These are phyloP conservation scores for Drosophila varians DNA, from an alignment of 1,140 invertebrate species.

Conservation along the genomic window DNA sequence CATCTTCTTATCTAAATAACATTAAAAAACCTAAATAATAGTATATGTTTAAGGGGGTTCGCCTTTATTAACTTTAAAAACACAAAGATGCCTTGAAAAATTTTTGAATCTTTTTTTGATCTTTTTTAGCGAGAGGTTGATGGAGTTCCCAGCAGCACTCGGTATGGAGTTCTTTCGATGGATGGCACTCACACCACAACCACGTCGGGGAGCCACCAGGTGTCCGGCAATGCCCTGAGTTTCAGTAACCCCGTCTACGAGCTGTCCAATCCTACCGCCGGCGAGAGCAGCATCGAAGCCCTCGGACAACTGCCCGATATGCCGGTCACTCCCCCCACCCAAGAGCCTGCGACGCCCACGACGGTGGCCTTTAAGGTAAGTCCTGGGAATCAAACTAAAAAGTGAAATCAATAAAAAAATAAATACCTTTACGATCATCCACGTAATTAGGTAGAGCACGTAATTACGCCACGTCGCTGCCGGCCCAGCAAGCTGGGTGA, in stretches of 20 bases:
- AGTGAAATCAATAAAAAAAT: neutral
- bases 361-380: slow-evolving; percentile 86
- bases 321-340: slow-evolving; percentile 67
- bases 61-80: no score
- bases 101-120: neutral
- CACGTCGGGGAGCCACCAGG: slow-evolving; percentile 29
- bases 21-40: no score
- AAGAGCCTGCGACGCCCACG: slow-evolving; percentile 74
- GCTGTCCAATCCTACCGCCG: slow-evolving; percentile 86
- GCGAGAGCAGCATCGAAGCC: slow-evolving; percentile 83
- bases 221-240: slow-evolving; percentile 61
- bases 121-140: slow-evolving; percentile 80
- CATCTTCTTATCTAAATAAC: no score
- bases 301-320: slow-evolving; percentile 78
- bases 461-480: slow-evolving; percentile 87
- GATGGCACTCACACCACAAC: slow-evolving; percentile 83
- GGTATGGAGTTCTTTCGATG: slow-evolving; percentile 78
- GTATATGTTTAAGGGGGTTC: no score
- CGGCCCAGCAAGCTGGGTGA: slow-evolving; percentile 81
- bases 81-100: no score
- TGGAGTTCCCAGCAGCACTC: slow-evolving; percentile 54
- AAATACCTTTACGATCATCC: neutral
- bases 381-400: neutral
- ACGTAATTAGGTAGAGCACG: slow-evolving; percentile 91
- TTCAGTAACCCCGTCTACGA: slow-evolving; percentile 92